Conservation (phyloP, 2,797 vertebrate genomes). For the Acrocephalus scirpaceus region DNA sequence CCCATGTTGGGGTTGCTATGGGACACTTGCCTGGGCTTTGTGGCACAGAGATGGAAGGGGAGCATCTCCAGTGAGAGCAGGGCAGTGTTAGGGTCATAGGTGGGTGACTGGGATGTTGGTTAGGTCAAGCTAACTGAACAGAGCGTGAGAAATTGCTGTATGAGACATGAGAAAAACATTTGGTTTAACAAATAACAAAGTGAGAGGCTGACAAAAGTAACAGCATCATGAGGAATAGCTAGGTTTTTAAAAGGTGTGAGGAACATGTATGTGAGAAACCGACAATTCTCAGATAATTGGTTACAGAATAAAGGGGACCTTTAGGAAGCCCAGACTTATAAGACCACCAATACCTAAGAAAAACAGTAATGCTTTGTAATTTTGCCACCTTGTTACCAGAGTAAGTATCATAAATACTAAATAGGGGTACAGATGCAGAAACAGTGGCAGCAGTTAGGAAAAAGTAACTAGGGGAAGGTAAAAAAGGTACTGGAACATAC, state of each 20-base stretch:
- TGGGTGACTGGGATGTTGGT: neutral
- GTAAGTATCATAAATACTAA: neutral
- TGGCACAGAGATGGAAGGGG: neutral
- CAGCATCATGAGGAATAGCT: neutral
- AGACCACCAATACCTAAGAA: neutral
- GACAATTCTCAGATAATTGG: neutral
- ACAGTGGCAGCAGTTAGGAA: neutral
- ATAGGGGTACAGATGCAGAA: neutral
- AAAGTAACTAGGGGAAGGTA: neutral
- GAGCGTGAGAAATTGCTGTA: neutral
- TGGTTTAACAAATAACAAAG: neutral
- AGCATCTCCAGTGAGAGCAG: neutral
- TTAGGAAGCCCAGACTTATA: neutral
- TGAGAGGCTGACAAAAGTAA: neutral
- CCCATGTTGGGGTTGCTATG: accelerated
- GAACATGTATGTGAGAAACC: neutral
- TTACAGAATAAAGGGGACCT: neutral
- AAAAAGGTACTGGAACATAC: neutral
- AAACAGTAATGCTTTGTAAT: neutral
- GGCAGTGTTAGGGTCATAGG: neutral
- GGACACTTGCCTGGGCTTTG: accelerated
- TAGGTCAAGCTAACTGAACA: neutral
- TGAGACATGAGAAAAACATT: neutral
- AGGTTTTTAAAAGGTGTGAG: neutral
- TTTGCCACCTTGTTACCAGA: neutral